Base-by-base conservation (phyloP, 2,797 vertebrate species). In the Molothrus ater region DNA sequence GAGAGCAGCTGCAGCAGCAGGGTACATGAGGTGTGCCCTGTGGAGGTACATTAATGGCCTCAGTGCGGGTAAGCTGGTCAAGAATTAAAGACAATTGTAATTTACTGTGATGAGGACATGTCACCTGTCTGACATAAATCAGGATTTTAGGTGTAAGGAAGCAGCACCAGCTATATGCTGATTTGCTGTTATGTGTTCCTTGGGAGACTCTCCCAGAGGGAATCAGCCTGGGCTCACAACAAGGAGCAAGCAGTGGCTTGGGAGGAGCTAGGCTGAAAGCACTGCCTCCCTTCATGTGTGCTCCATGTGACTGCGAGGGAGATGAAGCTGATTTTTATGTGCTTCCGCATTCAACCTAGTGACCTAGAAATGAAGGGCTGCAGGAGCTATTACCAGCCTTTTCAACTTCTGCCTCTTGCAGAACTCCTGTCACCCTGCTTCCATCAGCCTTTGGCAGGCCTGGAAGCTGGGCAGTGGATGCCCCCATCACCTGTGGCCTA, bases 1-100 rank as follows among this genome's bases (percentile, higher is more conserved):
- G 42, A 9, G 4, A 59, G 43, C 54, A 50, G 61, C 63, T 81
- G 72, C 20, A 29, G n/a, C 7, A 53, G 17, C 0, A 0, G 24
- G 3, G 45, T 24, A 34, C 3, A 34, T 19, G 64, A 42, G 32
- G 29, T 13, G 3, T 0, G 2, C 43, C 54, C 0, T 0, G 43
- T 4, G 19, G 26, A 79, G 54, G 26, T 24, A 2, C 3, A 4
- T 34, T 24, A 60, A 31, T 16, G 32, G 66, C 29, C 76, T 70
- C 34, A 70, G 17, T 6, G 21, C 5, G 40, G 80, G 73, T 26
- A 38, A 72, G 19, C 11, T 81, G 48, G 48, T 65, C 36, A 68
- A 50, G 86, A 80, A 20, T 76, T 75, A 32, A 85, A 76, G 53
- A 59, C 10, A 40, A 76, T 32, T 64, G 17, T 70, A 43, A 40